These are phyloP conservation scores for Rynchops niger DNA, from an alignment of 2,113 vertebrate species.

Conservation along the genomic window DNA sequence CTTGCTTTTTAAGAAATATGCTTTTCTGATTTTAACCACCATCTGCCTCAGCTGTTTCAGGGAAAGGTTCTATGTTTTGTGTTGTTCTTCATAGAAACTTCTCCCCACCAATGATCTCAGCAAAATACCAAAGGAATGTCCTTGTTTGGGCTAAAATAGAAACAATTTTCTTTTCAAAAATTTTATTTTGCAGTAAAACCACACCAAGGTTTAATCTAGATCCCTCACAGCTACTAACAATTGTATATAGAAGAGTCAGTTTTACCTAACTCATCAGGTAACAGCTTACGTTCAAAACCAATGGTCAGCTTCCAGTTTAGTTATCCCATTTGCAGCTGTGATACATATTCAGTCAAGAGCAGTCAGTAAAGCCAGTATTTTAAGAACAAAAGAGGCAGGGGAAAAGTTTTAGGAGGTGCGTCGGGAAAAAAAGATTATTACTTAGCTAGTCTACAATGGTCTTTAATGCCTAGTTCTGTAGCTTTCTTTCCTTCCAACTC, in stretches of 20 bases:
- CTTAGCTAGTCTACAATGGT: background rate
- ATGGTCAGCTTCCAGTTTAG: background rate
- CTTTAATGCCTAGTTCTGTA: background rate
- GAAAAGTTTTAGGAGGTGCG: background rate
- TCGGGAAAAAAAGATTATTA: fast-evolving
- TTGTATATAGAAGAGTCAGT: background rate
- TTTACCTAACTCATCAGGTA: background rate
- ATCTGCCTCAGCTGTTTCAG: background rate
- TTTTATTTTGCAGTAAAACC: background rate
- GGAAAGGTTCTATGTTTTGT: background rate
- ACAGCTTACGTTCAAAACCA: background rate
- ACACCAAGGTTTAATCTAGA: background rate
- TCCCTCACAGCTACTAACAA: background rate
- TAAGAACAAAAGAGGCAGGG: background rate
- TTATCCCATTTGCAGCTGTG: background rate
- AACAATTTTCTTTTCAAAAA: background rate
- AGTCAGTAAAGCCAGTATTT: background rate
- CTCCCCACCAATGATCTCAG: background rate
- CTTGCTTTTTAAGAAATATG: background rate
- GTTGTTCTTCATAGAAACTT: background rate
- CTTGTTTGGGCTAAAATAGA: background rate
- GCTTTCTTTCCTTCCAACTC: background rate
- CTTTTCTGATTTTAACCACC: background rate
- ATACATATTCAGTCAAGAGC: background rate
- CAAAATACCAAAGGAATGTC: background rate